Conservation (phyloP, 2,888 invertebrate species). For the Abrostola triplasia region DNA sequence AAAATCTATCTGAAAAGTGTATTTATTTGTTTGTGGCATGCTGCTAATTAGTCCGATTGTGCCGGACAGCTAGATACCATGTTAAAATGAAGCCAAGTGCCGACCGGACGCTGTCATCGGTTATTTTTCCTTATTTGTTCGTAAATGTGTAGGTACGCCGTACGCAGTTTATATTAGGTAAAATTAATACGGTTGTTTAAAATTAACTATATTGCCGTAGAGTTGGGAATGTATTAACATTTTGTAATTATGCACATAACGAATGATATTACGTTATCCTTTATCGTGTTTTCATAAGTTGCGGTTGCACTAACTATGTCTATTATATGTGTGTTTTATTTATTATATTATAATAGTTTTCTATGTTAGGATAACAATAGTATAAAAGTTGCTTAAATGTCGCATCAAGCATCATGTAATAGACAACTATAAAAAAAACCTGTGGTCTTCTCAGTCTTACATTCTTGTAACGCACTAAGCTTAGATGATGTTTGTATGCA, state of each 20-base stretch:
- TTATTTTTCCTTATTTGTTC: constrained; percentile 41
- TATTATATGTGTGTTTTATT: too few relatives aligned
- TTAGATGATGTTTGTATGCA: too few relatives aligned
- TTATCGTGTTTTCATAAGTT: too few relatives aligned
- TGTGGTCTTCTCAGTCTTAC: too few relatives aligned
- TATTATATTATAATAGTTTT: too few relatives aligned
- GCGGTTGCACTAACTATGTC: too few relatives aligned
- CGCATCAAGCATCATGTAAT: too few relatives aligned
- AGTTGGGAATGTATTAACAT: not conserved
- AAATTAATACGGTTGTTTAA: constrained; percentile 24
- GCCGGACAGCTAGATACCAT: constrained; percentile 25
- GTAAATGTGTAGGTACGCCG: constrained; percentile 12
- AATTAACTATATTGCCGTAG: constrained; percentile 16
- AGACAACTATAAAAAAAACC: too few relatives aligned
- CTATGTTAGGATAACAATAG: too few relatives aligned
- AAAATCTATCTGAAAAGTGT: constrained; percentile 3
- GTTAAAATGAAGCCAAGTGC: constrained; percentile 15
- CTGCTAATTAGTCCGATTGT: constrained; percentile 27
- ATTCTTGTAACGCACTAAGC: too few relatives aligned
- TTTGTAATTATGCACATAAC: not conserved
- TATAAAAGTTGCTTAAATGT: too few relatives aligned
- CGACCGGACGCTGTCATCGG: constrained; percentile 20
- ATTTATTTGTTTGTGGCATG: constrained; percentile 1
- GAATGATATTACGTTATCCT: not conserved
- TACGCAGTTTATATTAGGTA: constrained; percentile 24